Base-by-base conservation (phyloP, 2,113 vertebrate genomes). In the Eublepharis macularius region DNA sequence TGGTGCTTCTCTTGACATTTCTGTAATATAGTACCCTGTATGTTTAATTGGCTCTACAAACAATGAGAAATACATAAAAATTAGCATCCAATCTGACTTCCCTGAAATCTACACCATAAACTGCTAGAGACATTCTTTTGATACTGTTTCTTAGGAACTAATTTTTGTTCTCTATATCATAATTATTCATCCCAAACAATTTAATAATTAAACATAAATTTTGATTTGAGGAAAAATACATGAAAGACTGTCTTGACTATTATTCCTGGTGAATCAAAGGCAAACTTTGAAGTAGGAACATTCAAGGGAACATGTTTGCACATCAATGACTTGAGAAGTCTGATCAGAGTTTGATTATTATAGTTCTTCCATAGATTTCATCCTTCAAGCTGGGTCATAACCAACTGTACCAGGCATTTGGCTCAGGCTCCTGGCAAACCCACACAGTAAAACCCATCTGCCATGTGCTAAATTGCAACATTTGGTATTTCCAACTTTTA, bases 301-400 rank as follows among this genome's bases (percentile, higher is more conserved):
- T 36, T 26, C 41, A 65, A 83, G 49, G 68, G 51, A 60, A 63
- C n/a, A 14, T 32, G 26, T 76, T 32, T 85, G 26, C 17, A 41
- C 47, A 69, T 29, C 29, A 11, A 19, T 29, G 16, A 39, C 39
- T 45, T 54, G 57, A 19, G 36, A 29, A 51, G 2, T 79, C 13
- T 80, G 87, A 81, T 65, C 88, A 34, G n/a, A 78, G 5, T 75
- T 85, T 36, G 10, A 66, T 60, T 79, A 49, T 70, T 87, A 78
- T 78, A 83, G 12, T 82, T 43, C 29, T 85, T 85, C 89, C 81
- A 87, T 49, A 85, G 24, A 43, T 19, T 75, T 80, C 51, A 66
- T 91, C 32, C 82, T 86, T 89, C 54, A 88, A 90, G 82, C 2
- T 79, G 68, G 8, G 2, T 86, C 90, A 86, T 84, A 45, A 85